Conservation (phyloP, 2,113 vertebrate species). For the Mionectes macconnelli region DNA sequence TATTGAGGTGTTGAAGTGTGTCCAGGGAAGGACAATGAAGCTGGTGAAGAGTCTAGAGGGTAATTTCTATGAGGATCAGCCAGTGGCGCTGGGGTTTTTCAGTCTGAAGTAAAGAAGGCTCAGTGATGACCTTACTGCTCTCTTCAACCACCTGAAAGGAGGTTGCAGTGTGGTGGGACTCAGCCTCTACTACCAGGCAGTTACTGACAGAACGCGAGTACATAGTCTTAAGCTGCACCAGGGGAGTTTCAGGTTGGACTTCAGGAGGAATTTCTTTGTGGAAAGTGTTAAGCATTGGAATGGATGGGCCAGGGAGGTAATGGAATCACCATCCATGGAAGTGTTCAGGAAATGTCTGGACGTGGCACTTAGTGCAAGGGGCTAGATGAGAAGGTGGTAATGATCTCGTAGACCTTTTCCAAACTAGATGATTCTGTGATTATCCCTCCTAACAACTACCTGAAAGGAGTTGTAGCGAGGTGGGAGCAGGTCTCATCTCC, state of each 20-base stretch:
- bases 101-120: not conserved
- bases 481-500: rapidly evolving
- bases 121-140: rapidly evolving
- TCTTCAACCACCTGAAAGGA: not conserved
- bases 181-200: rapidly evolving
- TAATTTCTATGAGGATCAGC: rapidly evolving
- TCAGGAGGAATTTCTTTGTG: not conserved
- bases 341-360: not conserved
- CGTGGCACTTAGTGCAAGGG: not conserved
- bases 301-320: rapidly evolving
- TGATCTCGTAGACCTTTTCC: not conserved
- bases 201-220: not conserved
- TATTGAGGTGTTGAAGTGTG: not conserved
- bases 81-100: not conserved
- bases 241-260: not conserved
- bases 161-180: not conserved
- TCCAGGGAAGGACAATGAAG: not conserved
- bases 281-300: not conserved
- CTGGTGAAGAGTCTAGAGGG: not conserved
- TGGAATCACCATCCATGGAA: not conserved
- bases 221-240: not conserved
- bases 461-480: not conserved
- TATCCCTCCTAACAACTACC: not conserved
- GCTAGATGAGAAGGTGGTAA: not conserved
- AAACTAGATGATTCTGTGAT: not conserved